Conservation (phyloP, 1,140 invertebrate species). For the Pseudomyrmex sp. region DNA sequence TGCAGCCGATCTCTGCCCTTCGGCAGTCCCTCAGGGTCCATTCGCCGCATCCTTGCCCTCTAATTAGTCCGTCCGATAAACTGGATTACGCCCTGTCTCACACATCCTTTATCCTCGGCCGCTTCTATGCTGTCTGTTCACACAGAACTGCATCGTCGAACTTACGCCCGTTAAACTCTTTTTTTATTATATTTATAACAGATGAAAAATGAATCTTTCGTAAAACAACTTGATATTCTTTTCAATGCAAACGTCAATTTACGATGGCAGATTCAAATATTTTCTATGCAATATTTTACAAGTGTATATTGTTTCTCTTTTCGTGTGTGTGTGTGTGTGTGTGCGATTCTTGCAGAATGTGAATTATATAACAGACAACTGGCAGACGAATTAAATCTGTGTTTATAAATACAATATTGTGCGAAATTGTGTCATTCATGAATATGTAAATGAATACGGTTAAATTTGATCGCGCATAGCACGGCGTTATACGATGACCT, state of each 20-base stretch:
- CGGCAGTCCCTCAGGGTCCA: slow-evolving; percentile 65
- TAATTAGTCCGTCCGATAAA: slow-evolving; percentile 78
- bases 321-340: too few relatives aligned
- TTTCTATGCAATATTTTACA: slow-evolving; percentile 6
- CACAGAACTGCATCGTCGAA: neutral
- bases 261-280: neutral
- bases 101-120: slow-evolving; percentile 44
- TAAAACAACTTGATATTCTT: neutral
- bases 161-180: neutral
- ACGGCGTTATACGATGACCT: neutral
- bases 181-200: neutral
- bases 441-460: slow-evolving; percentile 53
- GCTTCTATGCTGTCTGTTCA: slow-evolving; percentile 43
- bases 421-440: slow-evolving; percentile 35
- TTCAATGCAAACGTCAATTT: neutral
- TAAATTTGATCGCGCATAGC: slow-evolving; percentile 21
- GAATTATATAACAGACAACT: slow-evolving; percentile 41
- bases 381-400: slow-evolving; percentile 47
- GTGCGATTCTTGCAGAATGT: neutral
- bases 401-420: slow-evolving; percentile 43
- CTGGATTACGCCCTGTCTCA: slow-evolving; percentile 69
- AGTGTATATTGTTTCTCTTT: neutral
- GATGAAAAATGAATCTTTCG: neutral
- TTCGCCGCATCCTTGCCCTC: slow-evolving; percentile 72
- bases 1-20: slow-evolving; percentile 70